A percentile compares a stretch with the other conserved stretches of the same genome.
phyloP scores from a whole-genome alignment of 1,140 invertebrate genomes.

The Heliconius himera region DNA sequence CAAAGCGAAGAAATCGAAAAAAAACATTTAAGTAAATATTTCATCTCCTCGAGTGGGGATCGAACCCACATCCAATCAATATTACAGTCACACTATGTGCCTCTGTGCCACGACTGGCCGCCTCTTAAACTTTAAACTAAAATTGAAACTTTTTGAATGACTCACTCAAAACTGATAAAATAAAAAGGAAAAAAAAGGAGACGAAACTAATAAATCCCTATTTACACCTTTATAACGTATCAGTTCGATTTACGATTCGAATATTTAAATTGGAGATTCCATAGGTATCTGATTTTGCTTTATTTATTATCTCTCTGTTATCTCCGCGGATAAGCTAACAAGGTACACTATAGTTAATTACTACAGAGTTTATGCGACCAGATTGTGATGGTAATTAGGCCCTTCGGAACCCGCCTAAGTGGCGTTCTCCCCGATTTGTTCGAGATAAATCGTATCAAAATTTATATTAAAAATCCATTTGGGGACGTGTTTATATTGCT shows the following conservation, averaged over 20 bases:
- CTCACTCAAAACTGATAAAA: neutral
- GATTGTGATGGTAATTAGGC: slow-evolving; percentile 75
- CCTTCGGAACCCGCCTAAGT: slow-evolving; percentile 60
- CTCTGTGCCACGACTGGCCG: too few relatives aligned
- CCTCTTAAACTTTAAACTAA: neutral
- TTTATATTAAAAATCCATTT: slow-evolving; percentile 65
- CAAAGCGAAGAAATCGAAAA: too few relatives aligned
- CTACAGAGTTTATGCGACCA: slow-evolving; percentile 71
- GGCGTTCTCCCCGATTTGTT: slow-evolving; percentile 73
- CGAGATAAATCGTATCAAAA: slow-evolving; percentile 68
- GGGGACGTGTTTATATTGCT: slow-evolving; percentile 43
- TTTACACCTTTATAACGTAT: slow-evolving; percentile 35
- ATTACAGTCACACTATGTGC: too few relatives aligned
- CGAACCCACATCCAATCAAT: too few relatives aligned
- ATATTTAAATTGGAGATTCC: slow-evolving; percentile 50
- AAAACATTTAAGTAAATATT: too few relatives aligned
- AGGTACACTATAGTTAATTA: slow-evolving; percentile 69
- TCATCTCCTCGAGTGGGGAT: too few relatives aligned
- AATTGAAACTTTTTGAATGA: neutral
- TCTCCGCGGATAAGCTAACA: slow-evolving; percentile 65
- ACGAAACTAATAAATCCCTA: slow-evolving; percentile 30
- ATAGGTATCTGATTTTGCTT: slow-evolving; percentile 66
- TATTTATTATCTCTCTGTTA: slow-evolving; percentile 71
- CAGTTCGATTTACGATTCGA: slow-evolving; percentile 34
- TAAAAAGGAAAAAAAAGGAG: neutral